Evolutionary conservation across 2,113 vertebrate genomes (phyloP).

Genomic region (Thalassarche chlororhynchos): DNA sequence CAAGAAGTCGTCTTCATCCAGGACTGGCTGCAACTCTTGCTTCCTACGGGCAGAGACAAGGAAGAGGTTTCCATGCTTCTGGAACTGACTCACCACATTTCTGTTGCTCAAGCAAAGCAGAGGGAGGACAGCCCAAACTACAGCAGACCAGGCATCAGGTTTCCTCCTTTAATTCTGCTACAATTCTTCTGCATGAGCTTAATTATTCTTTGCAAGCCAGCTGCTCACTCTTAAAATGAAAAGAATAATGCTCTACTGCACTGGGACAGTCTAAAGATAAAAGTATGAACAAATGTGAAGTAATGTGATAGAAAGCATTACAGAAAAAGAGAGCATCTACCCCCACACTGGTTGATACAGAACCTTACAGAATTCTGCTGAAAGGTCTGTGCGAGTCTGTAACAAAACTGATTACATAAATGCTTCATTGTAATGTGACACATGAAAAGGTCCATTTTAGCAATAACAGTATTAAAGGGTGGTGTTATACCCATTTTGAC

Average conservation of each 20-base stretch:
- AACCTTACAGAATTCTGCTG: background rate
- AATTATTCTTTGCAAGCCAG: background rate
- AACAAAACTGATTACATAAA: background rate
- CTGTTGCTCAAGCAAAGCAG: background rate
- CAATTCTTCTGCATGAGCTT: background rate
- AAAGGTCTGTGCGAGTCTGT: background rate
- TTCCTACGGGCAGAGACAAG: background rate
- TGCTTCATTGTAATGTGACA: background rate
- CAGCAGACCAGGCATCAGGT: background rate
- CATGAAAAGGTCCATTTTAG: background rate
- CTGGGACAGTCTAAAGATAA: background rate
- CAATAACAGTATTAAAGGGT: background rate
- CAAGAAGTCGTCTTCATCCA: background rate
- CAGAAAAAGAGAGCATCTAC: background rate
- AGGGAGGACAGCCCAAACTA: background rate
- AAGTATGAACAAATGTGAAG: background rate
- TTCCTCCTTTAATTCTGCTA: background rate
- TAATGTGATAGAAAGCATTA: background rate
- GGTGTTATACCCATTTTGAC: background rate
- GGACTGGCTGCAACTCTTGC: background rate
- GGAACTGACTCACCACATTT: background rate
- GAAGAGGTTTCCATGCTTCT: background rate
- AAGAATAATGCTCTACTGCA: background rate
- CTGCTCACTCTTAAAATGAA: background rate
- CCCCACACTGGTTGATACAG: background rate